Conservation (phyloP, 2,888 invertebrate species). For the Trypoxylon attenuatum region DNA sequence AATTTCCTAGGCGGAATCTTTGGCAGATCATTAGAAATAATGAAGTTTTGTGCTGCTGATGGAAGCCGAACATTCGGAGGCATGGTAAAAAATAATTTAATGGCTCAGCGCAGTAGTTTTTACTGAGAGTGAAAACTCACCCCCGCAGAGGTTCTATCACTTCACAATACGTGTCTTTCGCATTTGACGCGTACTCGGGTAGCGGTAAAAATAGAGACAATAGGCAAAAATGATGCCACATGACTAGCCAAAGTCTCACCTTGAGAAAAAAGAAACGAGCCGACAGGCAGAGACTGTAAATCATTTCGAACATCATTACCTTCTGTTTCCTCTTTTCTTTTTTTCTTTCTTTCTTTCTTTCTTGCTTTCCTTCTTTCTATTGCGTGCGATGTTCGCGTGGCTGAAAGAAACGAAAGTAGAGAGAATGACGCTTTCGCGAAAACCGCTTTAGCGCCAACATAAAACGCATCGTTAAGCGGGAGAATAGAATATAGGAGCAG, state of each 20-base stretch:
- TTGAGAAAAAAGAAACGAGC: slow-evolving; percentile 1
- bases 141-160: neutral
- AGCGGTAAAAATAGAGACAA: slow-evolving; percentile 28
- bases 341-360: slow-evolving; percentile 10
- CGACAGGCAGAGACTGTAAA: slow-evolving; percentile 27
- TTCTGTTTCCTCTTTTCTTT: neutral
- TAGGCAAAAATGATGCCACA: slow-evolving; percentile 24
- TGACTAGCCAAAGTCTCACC: slow-evolving; percentile 24
- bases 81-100: too few relatives aligned
- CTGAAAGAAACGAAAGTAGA: slow-evolving; percentile 26
- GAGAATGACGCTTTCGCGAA: slow-evolving; percentile 31
- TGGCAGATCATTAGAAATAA: too few relatives aligned
- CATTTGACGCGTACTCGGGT: neutral
- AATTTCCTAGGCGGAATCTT: too few relatives aligned
- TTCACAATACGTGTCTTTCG: neutral
- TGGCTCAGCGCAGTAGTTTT: too few relatives aligned
- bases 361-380: slow-evolving; percentile 2
- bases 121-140: too few relatives aligned
- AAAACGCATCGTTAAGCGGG: slow-evolving; percentile 56
- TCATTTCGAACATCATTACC: slow-evolving; percentile 42
- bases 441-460: slow-evolving; percentile 48
- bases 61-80: too few relatives aligned
- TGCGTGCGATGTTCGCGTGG: slow-evolving; percentile 19
- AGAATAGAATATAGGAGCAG: slow-evolving; percentile 15
- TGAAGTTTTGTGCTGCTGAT: too few relatives aligned